Percentiles rank a stretch among this genome's conserved stretches.
Conservation (phyloP, 2,888 invertebrate species). For the Dugesia japonica region DNA sequence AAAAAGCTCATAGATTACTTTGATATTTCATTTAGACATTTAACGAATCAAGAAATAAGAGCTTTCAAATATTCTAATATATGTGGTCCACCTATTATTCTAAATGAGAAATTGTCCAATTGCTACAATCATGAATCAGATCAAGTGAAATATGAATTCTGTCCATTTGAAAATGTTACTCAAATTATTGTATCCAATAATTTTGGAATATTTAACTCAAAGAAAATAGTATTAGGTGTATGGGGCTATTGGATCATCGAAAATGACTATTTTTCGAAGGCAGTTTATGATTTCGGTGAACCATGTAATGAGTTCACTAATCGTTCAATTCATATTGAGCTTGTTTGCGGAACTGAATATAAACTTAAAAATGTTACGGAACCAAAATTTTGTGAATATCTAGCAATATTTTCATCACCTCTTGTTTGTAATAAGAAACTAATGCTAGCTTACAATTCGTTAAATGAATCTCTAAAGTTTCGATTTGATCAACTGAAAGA, state of each 20-base stretch:
- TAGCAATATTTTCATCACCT: background rate
- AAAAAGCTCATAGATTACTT: too few species aligned
- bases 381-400: background rate
- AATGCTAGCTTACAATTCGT: background rate
- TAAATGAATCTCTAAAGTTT: background rate
- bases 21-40: too few species aligned
- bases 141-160: background rate
- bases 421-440: background rate
- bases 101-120: background rate
- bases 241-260: constrained; percentile 6
- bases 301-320: background rate
- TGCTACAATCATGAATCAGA: background rate
- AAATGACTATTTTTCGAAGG: background rate
- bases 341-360: background rate
- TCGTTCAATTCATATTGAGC: background rate
- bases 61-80: too few species aligned
- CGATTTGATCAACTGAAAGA: background rate
- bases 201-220: background rate
- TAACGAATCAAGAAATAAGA: too few species aligned
- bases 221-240: background rate
- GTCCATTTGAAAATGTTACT: background rate
- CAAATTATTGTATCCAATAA: background rate
- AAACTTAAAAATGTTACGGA: background rate
- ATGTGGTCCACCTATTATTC: too few species aligned
- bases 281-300: background rate